Conservation (phyloP, 2,888 invertebrate genomes). For the Macrosiphum euphorbiae region DNA sequence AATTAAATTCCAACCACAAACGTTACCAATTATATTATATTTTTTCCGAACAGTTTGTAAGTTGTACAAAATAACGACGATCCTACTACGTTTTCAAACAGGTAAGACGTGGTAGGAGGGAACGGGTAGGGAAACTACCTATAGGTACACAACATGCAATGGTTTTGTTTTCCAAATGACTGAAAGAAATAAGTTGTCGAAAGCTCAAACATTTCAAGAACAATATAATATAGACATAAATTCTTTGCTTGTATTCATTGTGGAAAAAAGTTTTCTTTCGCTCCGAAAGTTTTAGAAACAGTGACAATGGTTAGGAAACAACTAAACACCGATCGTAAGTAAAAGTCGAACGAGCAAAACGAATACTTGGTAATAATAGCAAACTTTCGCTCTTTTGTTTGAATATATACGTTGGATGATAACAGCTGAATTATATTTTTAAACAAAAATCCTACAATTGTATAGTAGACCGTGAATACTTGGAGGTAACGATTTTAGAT, state of each 20-base stretch:
- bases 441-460: constrained; percentile 2
- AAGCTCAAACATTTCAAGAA: constrained; percentile 57
- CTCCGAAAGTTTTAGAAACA: constrained; percentile 56
- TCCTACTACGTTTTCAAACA: not conserved
- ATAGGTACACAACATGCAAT: constrained; percentile 4
- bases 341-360: constrained; percentile 57
- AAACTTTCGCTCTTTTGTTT: constrained; percentile 57
- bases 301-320: constrained; percentile 56
- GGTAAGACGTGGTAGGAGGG: not conserved
- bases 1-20: not conserved
- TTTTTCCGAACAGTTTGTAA: not conserved
- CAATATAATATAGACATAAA: constrained; percentile 59
- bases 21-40: not conserved
- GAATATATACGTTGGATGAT: constrained; percentile 37
- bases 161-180: constrained; percentile 26
- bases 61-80: not conserved
- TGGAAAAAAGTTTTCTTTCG: constrained; percentile 54
- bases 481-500: constrained; percentile 1
- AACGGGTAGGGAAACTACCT: not conserved
- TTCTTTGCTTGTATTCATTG: constrained; percentile 55
- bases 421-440: constrained; percentile 55
- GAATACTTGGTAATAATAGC: constrained; percentile 45
- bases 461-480: not conserved
- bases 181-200: constrained; percentile 51
- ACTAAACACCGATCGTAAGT: constrained; percentile 55